phyloP scores from a whole-genome alignment of 2,797 vertebrate species.

The Propithecus perrieri region DNA sequence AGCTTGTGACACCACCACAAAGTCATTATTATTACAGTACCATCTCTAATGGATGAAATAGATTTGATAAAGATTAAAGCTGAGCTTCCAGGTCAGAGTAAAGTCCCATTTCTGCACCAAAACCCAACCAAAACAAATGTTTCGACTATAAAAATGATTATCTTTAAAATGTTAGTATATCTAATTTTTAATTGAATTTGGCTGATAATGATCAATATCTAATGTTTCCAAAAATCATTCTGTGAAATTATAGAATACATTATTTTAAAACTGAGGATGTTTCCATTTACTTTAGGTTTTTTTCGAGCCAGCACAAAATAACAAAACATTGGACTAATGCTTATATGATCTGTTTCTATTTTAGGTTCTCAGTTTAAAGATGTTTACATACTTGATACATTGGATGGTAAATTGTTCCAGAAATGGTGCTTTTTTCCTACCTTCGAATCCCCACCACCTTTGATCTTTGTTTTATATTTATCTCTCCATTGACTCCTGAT shows the following conservation, averaged over 20 bases:
- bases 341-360: background rate
- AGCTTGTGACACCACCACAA: background rate
- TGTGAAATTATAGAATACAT: background rate
- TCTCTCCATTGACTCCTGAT: background rate
- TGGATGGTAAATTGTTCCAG: background rate
- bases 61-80: slow-evolving; percentile 24
- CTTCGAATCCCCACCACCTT: background rate
- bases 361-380: background rate
- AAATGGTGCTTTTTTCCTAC: background rate
- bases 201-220: background rate
- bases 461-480: background rate
- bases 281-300: background rate
- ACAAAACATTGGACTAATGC: background rate
- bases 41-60: background rate
- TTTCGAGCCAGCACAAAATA: background rate
- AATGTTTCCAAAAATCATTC: background rate
- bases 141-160: background rate
- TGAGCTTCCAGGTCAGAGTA: background rate
- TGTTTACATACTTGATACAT: background rate
- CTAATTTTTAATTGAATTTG: background rate
- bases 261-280: background rate
- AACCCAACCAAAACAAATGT: slow-evolving; percentile 3
- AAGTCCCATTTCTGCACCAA: background rate
- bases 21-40: background rate
- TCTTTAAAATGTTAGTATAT: background rate